Conservation (phyloP, 2,888 invertebrate species). For the Ochropleura plecta region DNA sequence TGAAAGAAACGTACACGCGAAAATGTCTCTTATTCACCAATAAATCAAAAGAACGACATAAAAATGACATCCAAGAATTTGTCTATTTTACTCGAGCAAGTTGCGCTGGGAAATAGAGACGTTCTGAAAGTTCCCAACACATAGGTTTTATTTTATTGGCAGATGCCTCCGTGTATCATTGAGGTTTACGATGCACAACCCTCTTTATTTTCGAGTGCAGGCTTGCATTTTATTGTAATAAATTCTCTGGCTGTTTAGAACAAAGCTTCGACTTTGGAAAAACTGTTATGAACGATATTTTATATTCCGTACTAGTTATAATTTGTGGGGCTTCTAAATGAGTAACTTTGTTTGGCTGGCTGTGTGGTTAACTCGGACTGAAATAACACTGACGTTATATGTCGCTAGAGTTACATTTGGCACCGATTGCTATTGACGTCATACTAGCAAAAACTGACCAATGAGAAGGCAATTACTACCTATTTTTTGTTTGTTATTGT, state of each 20-base stretch:
- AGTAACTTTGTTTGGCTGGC: conserved; percentile 15
- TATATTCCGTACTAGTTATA: conserved; percentile 39
- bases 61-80: conserved; percentile 57
- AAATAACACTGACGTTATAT: conserved; percentile 5
- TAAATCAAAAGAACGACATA: conserved; percentile 31
- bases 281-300: conserved; percentile 62
- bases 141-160: conserved; percentile 84
- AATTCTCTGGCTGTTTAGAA: conserved; percentile 67
- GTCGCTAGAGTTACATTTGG: conserved; percentile 1
- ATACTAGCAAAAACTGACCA: conserved; percentile 15
- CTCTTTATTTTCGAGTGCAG: conserved; percentile 80
- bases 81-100: conserved; percentile 60
- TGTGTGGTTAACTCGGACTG: conserved; percentile 2
- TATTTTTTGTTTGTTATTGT: background rate
- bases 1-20: conserved; percentile 17
- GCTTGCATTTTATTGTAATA: conserved; percentile 75
- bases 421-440: conserved; percentile 14
- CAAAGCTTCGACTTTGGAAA: conserved; percentile 64
- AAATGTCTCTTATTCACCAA: conserved; percentile 27
- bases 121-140: conserved; percentile 79
- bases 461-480: background rate
- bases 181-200: conserved; percentile 84
- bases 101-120: conserved; percentile 70
- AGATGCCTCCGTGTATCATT: conserved; percentile 82
- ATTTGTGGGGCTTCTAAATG: conserved; percentile 32